Conservation (phyloP, 2,113 vertebrate genomes). For the Marmota monax region DNA sequence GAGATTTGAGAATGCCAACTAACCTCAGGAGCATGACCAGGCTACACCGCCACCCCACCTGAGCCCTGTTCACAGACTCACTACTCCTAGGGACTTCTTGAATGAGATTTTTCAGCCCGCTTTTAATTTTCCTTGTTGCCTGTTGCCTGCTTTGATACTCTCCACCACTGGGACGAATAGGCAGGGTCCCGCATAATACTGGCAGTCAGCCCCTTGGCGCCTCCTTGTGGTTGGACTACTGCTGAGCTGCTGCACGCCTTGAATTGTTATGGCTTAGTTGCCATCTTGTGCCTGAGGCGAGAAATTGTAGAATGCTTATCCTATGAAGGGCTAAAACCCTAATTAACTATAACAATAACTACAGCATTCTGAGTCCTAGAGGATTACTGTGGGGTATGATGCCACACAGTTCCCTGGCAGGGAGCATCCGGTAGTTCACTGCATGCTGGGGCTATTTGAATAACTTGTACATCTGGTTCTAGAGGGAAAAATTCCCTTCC, state of each 20-base stretch:
- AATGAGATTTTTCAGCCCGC: conserved; percentile 83
- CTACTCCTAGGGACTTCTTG: conserved; percentile 81
- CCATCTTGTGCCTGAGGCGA: conserved; percentile 74
- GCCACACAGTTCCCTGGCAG: conserved; percentile 50
- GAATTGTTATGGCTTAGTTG: conserved; percentile 26
- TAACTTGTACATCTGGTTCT: not conserved
- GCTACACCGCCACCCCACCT: conserved; percentile 79
- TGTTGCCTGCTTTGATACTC: conserved; percentile 87
- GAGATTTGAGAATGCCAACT: conserved; percentile 94
- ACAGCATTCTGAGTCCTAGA: conserved; percentile 67
- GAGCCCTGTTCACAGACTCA: conserved; percentile 82
- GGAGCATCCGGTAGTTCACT: not conserved
- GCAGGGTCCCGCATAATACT: conserved; percentile 45
- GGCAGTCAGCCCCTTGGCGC: conserved; percentile 62
- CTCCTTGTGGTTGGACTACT: conserved; percentile 58
- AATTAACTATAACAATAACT: conserved; percentile 59
- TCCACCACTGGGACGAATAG: conserved; percentile 57
- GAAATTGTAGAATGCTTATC: conserved; percentile 74
- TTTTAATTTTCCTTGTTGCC: conserved; percentile 86
- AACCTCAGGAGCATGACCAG: conserved; percentile 93
- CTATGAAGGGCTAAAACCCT: conserved; percentile 55
- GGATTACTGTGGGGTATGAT: conserved; percentile 68
- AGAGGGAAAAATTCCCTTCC: conserved; percentile 64
- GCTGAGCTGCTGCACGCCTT: conserved; percentile 71
- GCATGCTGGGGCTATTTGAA: not conserved